A percentile compares a stretch with the other conserved stretches of the same genome.
phyloP scores from a whole-genome alignment of 2,888 invertebrate genomes.

The Rhogogaster chlorosoma region DNA sequence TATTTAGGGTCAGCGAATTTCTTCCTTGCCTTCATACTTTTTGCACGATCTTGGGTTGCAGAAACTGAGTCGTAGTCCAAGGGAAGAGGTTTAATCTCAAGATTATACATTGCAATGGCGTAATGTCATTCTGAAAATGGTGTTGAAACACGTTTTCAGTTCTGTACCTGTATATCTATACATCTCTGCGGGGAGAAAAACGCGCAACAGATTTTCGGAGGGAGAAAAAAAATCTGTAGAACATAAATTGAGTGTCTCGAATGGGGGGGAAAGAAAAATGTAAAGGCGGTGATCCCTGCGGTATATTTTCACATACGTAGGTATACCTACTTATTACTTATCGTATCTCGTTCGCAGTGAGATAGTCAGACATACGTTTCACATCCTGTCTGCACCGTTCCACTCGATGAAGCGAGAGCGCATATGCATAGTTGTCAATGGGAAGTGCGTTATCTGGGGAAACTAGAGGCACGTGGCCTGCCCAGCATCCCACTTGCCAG shows the following conservation, averaged over 20 bases:
- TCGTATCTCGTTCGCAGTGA: constrained; percentile 21
- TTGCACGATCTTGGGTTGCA: constrained; percentile 18
- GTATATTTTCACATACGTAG: not conserved
- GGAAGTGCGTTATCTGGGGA: constrained; percentile 74
- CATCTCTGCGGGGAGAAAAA: too few relatives aligned
- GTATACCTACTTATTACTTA: not conserved
- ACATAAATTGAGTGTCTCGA: not conserved
- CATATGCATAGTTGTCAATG: constrained; percentile 72
- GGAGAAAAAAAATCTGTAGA: not conserved
- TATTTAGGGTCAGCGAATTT: constrained; percentile 38
- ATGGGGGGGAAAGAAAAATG: not conserved
- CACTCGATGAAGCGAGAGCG: constrained; percentile 51
- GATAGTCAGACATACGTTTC: constrained; percentile 45
- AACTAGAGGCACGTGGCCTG: constrained; percentile 60
- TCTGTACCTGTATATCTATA: too few relatives aligned
- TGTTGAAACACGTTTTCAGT: not conserved
- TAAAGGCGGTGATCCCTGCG: not conserved
- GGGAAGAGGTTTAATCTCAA: constrained; percentile 25
- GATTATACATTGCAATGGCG: constrained; percentile 21
- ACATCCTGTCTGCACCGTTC: constrained; percentile 44
- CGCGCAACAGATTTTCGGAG: not conserved
- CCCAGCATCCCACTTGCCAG: constrained; percentile 30
- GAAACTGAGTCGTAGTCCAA: constrained; percentile 18
- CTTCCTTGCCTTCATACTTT: not conserved
- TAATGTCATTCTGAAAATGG: not conserved